Base-by-base conservation (phyloP, 2,888 invertebrate genomes). In the Tricholauxania praeusta region DNA sequence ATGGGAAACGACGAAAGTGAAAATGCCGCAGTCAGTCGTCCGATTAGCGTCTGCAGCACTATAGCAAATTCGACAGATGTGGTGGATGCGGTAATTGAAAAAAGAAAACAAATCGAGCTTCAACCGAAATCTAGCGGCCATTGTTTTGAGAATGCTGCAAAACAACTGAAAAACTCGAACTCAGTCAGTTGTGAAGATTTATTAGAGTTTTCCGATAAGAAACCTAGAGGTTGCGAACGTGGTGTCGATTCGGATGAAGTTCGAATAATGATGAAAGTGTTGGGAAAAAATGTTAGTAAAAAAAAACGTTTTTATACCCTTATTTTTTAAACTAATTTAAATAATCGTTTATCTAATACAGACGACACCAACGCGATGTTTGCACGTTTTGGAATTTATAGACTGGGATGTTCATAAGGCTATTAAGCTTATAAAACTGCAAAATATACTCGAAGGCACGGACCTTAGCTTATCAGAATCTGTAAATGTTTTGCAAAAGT, bases 151-250 rank as follows among this genome's bases (percentile, higher is more conserved):
- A 82, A 80, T 0, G 80, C 84, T 14, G 80, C 81, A 1, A 81
- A 80, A 5, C 80, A 82, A 3, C 73, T 87, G 78, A 78, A 86
- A 81, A 82, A 88, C 83, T 90, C 92, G 63, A 96, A 96, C 82
- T 94, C 95, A 79, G 96, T 96, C 1, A 96, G 96, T 64, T 96
- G 96, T 80, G 97, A 97, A 85, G 96, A 97, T 88, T 88, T 97
- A 72, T 87, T 96, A 71, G 96, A 96, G 84, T 97, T 97, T 83
- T 94, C 95, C 0, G 93, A 94, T 84, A 92, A 93, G 79, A 94
- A 93, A 76, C 95, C 95, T 0, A 93, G 93, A 79, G 94, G 95
- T 0, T 90, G 93, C 59, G 94, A 95, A 64, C 91, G 94, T 7
- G 95, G 96, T 15, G 91, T 93, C 15, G 96, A 96, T 84, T 95